These are phyloP conservation scores for Crocallis elinguaria DNA, from an alignment of 2,888 invertebrate genomes.

Conservation along the genomic window DNA sequence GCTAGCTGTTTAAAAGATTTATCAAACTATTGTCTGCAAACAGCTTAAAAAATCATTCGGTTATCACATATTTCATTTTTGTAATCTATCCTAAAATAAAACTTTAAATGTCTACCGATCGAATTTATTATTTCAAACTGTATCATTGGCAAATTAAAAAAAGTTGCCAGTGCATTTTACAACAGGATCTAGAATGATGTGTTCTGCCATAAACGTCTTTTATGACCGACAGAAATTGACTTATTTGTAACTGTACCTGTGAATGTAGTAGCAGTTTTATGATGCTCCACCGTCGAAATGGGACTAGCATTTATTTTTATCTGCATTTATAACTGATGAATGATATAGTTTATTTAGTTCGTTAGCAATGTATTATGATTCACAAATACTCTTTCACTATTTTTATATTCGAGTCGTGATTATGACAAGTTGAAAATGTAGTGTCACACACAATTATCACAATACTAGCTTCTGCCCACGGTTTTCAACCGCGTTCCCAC, in stretches of 20 bases:
- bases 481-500: no score
- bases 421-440: no score
- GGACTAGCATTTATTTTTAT: constrained; percentile 12
- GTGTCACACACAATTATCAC: no score
- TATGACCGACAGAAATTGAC: constrained; percentile 34
- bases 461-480: no score
- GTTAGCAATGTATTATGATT: no score
- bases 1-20: no score
- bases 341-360: no score
- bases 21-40: not conserved
- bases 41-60: no score
- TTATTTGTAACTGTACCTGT: constrained; percentile 27
- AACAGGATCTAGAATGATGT: constrained; percentile 33
- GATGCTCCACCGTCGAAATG: constrained; percentile 26
- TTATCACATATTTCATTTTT: no score
- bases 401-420: no score
- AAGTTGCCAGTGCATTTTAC: constrained; percentile 32
- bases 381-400: no score
- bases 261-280: constrained; percentile 29
- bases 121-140: constrained; percentile 28
- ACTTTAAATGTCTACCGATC: constrained; percentile 8
- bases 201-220: constrained; percentile 33
- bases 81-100: not conserved
- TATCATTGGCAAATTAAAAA: constrained; percentile 31
- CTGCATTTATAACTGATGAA: not conserved